Conservation (phyloP, 1,140 invertebrate genomes). For the Heliconius hewitsoni region DNA sequence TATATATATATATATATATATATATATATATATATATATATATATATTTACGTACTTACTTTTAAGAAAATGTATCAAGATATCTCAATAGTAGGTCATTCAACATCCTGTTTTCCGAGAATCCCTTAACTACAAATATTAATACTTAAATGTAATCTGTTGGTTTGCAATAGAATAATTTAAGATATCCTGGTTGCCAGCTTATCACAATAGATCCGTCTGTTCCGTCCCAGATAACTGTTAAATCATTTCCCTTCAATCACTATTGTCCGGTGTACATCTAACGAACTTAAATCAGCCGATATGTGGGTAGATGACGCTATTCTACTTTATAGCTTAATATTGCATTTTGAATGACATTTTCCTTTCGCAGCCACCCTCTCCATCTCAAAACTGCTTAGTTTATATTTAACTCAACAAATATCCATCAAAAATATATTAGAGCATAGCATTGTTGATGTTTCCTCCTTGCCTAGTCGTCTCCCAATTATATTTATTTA, state of each 20-base stretch:
- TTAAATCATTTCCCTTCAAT: slow-evolving; percentile 62
- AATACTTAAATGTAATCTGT: slow-evolving; percentile 54
- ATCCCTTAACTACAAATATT: slow-evolving; percentile 34
- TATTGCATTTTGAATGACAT: background rate
- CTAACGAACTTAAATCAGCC: slow-evolving; percentile 57
- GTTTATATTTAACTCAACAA: background rate
- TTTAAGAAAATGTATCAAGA: background rate
- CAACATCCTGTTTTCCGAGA: slow-evolving; percentile 29
- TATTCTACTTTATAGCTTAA: slow-evolving; percentile 15
- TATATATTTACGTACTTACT: background rate
- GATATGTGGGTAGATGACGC: slow-evolving; percentile 48
- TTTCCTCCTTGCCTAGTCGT: slow-evolving; percentile 16
- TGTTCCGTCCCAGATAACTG: slow-evolving; percentile 59
- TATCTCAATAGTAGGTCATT: background rate
- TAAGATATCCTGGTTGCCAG: slow-evolving; percentile 60
- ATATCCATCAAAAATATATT: background rate
- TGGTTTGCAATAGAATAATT: slow-evolving; percentile 67
- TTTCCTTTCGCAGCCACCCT: background rate
- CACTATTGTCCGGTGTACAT: slow-evolving; percentile 50
- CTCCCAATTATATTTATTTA: slow-evolving; percentile 44
- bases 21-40: too few species aligned
- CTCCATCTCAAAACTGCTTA: background rate
- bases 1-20: too few species aligned
- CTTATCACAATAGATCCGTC: slow-evolving; percentile 63
- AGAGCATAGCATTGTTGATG: background rate